Evolutionary conservation across 2,888 invertebrate genomes (phyloP), one percentile per base, ranked within the genome.

Genomic region (Athalia rosae): DNA sequence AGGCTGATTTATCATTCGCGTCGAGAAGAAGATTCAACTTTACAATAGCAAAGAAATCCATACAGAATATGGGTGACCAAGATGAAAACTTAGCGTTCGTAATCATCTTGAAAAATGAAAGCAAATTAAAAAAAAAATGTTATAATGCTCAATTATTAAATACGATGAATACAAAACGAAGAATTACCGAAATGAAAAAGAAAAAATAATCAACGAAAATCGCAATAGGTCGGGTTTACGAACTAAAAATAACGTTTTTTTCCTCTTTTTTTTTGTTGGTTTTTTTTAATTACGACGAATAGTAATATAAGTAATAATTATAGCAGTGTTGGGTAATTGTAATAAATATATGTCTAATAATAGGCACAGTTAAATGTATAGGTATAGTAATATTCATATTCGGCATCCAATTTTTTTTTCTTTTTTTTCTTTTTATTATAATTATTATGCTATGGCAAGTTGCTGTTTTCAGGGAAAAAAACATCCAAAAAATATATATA

Each of bases 291-390:
- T 56, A 76, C 47, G 66, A 66, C 6, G 45, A 66, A 67, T 61
- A 69, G 62, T 61, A 58, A 66, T 48, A 50, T 64, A 77, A 71
- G 47, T 78, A 77, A 62, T 74, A 79, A 78, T 77, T 77, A 59
- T 63, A 71, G 59, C 62, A 62, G 61, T 80, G 81, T 79, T 76
- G 74, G 77, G 13, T 76, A 79, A 79, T 78, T 81, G 79, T 82
- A 83, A 84, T 85, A 87, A 87, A 85, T 84, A 28, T 28, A 85
- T 81, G 80, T 88, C 85, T 88, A 89, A 87, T 84, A 87, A 85
- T 87, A 89, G 89, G 89, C 89, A 89, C 89, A 86, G 84, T 89
- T 28, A 87, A 89, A 88, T 84, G 84, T 87, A 88, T 81, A 62
- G 77, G 64, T 78, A 79, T 79, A 79, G 80, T 84, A 50, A 81